Evolutionary conservation across 1,140 invertebrate genomes (phyloP).

Genomic region (Caenorhabditis latens): DNA sequence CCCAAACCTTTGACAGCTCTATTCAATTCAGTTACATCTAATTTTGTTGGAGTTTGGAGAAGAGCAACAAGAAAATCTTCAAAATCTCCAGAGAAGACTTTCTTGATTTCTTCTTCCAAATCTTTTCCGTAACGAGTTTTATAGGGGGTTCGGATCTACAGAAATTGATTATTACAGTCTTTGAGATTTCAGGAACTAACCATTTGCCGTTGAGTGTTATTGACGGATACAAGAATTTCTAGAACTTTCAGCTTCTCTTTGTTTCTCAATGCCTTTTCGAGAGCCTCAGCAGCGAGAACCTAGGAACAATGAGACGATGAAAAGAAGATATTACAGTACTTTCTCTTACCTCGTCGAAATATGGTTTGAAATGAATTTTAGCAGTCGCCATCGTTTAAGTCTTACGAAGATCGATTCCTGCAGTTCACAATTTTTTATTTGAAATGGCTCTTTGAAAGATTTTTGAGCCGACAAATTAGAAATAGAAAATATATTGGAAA

Average conservation of each 20-base stretch:
- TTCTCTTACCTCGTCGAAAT: background rate
- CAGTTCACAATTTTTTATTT: no score
- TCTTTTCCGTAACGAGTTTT: constrained; percentile 65
- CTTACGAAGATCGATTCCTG: no score
- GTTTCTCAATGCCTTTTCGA: constrained; percentile 41
- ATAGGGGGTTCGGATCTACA: constrained; percentile 66
- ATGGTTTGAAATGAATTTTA: constrained; percentile 37
- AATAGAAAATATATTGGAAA: no score
- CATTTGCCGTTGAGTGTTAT: constrained; percentile 67
- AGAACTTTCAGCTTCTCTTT: constrained; percentile 57
- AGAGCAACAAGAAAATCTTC: constrained; percentile 63
- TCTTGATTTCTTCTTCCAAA: constrained; percentile 65
- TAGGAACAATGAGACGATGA: background rate
- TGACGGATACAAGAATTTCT: constrained; percentile 7
- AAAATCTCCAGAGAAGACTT: constrained; percentile 60
- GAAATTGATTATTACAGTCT: background rate
- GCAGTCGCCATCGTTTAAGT: constrained; percentile 15
- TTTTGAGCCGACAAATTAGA: no score
- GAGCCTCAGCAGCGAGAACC: background rate
- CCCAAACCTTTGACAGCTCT: constrained; percentile 77
- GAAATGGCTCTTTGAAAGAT: no score
- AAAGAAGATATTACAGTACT: background rate
- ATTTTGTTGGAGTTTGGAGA: constrained; percentile 62
- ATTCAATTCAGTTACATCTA: constrained; percentile 60
- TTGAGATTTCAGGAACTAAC: constrained; percentile 17